Conservation (phyloP, 2,888 invertebrate genomes). For the Lycophotia porphyrea region DNA sequence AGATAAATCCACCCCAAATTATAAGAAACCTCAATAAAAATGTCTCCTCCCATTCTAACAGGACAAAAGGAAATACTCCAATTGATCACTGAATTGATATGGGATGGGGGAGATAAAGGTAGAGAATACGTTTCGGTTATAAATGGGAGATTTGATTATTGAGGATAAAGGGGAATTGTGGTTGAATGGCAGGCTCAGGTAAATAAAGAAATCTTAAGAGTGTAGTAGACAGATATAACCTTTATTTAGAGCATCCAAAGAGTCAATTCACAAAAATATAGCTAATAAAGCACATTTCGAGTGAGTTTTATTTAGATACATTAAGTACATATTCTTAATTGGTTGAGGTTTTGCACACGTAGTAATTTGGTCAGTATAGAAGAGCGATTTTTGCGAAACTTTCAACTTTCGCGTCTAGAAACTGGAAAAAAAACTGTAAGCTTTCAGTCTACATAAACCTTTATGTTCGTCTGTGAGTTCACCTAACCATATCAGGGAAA, state of each 20-base stretch:
- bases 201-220: conserved; percentile 12
- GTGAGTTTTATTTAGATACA: background rate
- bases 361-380: background rate
- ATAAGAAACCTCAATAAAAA: conserved; percentile 28
- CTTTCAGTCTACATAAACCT: background rate
- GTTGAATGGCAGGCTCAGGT: conserved; percentile 13
- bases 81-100: conserved; percentile 33
- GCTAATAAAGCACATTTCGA: background rate
- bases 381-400: background rate
- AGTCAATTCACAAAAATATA: background rate
- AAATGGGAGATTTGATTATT: conserved; percentile 20
- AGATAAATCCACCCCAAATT: conserved; percentile 9
- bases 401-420: background rate
- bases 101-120: conserved; percentile 25
- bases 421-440: background rate
- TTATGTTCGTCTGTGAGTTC: background rate
- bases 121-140: conserved; percentile 30
- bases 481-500: background rate
- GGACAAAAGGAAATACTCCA: conserved; percentile 12
- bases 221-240: background rate
- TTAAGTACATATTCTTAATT: background rate
- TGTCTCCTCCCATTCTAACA: conserved; percentile 22
- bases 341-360: background rate
- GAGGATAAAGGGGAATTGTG: background rate
- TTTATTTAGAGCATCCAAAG: background rate